phyloP scores from a whole-genome alignment of 2,797 vertebrate species.

The Scleropages formosus region DNA sequence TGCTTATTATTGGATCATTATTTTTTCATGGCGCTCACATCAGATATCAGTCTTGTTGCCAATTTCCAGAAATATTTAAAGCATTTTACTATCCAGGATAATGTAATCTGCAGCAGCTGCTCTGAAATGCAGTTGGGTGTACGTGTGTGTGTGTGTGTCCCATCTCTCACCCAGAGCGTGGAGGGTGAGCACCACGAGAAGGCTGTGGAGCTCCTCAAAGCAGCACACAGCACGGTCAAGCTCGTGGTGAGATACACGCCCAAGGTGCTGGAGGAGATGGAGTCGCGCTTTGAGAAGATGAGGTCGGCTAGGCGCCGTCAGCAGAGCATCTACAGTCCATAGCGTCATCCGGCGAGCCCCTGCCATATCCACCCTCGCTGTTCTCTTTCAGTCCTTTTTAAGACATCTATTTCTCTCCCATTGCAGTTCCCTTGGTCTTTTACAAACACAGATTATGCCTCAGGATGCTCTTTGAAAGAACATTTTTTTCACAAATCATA shows the following conservation, averaged over 20 bases:
- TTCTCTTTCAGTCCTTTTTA: not conserved
- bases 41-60: too few relatives aligned
- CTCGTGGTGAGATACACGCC: slow-evolving; percentile 77
- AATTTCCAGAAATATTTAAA: too few relatives aligned
- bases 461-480: not conserved
- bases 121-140: too few relatives aligned
- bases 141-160: not conserved
- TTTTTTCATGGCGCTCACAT: too few relatives aligned
- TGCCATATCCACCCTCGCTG: not conserved
- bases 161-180: slow-evolving; percentile 61
- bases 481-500: not conserved
- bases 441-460: not conserved
- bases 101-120: not conserved
- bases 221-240: slow-evolving; percentile 77
- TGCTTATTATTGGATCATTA: too few relatives aligned
- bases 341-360: not conserved
- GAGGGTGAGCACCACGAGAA: slow-evolving; percentile 74
- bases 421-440: not conserved
- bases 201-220: slow-evolving; percentile 63
- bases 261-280: slow-evolving; percentile 79
- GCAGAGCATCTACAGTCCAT: slow-evolving; percentile 51
- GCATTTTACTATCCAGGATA: not conserved
- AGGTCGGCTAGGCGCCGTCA: slow-evolving; percentile 77
- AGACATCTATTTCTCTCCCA: not conserved
- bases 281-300: slow-evolving; percentile 80